Base-by-base conservation (phyloP, 2,888 invertebrate species). In the Lasioglossum morio region DNA sequence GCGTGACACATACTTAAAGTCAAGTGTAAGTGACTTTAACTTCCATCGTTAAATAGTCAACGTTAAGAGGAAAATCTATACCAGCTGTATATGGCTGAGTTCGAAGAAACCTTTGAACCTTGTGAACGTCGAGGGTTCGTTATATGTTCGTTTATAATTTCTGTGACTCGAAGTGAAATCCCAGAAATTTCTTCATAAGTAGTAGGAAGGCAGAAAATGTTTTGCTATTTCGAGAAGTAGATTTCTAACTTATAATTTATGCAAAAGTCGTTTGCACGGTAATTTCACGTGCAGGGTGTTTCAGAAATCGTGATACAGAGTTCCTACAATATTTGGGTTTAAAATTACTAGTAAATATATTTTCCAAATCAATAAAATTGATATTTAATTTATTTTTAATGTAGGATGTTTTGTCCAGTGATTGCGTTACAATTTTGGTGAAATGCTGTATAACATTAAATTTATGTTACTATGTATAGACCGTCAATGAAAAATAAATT, bases 141-240 rank as follows among this genome's bases (percentile, higher is more conserved):
- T 63, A 16, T 16, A 30, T 30, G 63, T 63, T 63, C 63, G 63
- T 63, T 63, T 63, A 30, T 19, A 63, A 63, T 63, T 63, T 63
- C 30, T 63, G 14, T 63, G 30, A 3, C 30, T 16, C 3, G 30
- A 63, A 63, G 30, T 30, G 19, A 30, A 63, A 63, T 63, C 37
- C 69, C 37, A 69, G 69, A 69, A 69, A 37, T 69, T 69, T 37
- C 23, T 69, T 69, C 30, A 3, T 63, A 63, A 63, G 30, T 27
- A 23, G 69, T 23, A 10, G 37, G 23, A 23, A 23, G 37, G 37
- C 37, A 69, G 69, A 69, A 69, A 69, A 37, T 37, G 23, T 37
- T 69, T 69, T 69, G 37, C 69, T 37, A 34, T 37, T 69, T 69
- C 69, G 23, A 1, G 4, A 69, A 69, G 69, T 69, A 69, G 37